Base-by-base conservation (phyloP, 2,888 invertebrate species). In the Drosophila sordidapex region DNA sequence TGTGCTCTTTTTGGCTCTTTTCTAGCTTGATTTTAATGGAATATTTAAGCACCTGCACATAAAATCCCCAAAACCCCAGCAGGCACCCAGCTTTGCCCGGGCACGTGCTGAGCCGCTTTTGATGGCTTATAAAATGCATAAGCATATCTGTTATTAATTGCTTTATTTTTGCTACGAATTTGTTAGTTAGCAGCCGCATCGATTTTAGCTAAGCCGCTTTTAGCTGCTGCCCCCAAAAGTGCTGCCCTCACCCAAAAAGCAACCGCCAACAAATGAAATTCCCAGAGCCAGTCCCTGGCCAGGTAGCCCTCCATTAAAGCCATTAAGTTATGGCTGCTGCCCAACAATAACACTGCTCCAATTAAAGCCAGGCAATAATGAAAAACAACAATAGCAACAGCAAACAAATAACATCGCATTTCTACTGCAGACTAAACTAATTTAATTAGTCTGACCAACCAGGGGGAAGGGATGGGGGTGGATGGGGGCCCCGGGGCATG, bases 111-210 rank as follows among this genome's bases (percentile, higher is more conserved):
- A 63, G 70, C 70, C 70, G 63, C 46, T 70, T 78, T 78, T 77
- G 71, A 78, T 78, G 78, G 78, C 78, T 74, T 78, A 79, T 62
- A 68, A 64, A 78, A 81, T 81, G 78, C 78, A 72, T 78, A 79
- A 79, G 64, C 81, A 71, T 81, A 81, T 87, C 71, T 71, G 46
- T 69, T 79, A 85, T 82, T 84, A 87, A 87, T 87, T 85, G 79
- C 85, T 75, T 74, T 52, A 82, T 87, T 86, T 76, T 43, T 51
- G 60, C 62, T 52, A 46, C 64, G 38, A 53, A 76, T 66, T 70
- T 66, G 48, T 64, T 40, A 66, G 76, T 59, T 76, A n/a, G 59
- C 35, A 29, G 54, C 38, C 40, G 21, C 54, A 78, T 78, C 60
- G 78, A 78, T 75, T 79, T 71, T 48, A 35, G 54, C 70, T 63